Conservation (phyloP, 2,888 invertebrate genomes). For the Iphiclides podalirius region DNA sequence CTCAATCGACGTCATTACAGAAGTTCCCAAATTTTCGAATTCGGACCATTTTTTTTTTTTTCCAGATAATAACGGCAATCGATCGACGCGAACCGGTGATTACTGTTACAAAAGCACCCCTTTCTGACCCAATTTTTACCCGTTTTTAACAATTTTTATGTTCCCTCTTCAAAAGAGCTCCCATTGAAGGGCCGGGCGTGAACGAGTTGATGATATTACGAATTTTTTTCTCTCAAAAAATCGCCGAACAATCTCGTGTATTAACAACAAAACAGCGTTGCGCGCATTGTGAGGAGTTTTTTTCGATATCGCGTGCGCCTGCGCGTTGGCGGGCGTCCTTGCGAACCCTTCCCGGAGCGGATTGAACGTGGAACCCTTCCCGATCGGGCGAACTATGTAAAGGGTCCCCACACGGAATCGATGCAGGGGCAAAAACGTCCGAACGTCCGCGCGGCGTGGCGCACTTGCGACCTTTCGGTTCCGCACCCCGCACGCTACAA, state of each 20-base stretch:
- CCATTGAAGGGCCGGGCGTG: slow-evolving; percentile 78
- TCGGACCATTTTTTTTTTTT: slow-evolving; percentile 58
- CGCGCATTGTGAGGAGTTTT: slow-evolving; percentile 73
- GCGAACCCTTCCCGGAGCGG: slow-evolving; percentile 74
- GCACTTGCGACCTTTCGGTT: slow-evolving; percentile 50
- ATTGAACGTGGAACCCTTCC: slow-evolving; percentile 73
- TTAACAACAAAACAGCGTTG: slow-evolving; percentile 77
- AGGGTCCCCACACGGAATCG: slow-evolving; percentile 50
- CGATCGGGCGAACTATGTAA: slow-evolving; percentile 50
- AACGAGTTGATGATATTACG: slow-evolving; percentile 81
- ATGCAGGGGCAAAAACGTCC: slow-evolving; percentile 38
- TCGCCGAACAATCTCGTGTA: slow-evolving; percentile 78
- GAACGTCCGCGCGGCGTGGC: slow-evolving; percentile 32
- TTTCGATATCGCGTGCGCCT: slow-evolving; percentile 75
- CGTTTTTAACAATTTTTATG: slow-evolving; percentile 72
- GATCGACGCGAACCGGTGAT: slow-evolving; percentile 74
- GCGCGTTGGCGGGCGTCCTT: slow-evolving; percentile 76
- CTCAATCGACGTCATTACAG: slow-evolving; percentile 55
- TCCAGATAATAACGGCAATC: slow-evolving; percentile 76
- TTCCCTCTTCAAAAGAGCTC: slow-evolving; percentile 71
- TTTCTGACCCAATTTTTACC: slow-evolving; percentile 80
- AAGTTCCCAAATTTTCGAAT: slow-evolving; percentile 64
- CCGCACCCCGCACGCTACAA: slow-evolving; percentile 50
- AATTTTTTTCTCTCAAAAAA: slow-evolving; percentile 68
- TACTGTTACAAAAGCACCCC: slow-evolving; percentile 78